Percentiles rank a stretch among this genome's conserved stretches.
phyloP scores from a whole-genome alignment of 2,888 invertebrate species.

The Rambutsinella grinnellia region DNA sequence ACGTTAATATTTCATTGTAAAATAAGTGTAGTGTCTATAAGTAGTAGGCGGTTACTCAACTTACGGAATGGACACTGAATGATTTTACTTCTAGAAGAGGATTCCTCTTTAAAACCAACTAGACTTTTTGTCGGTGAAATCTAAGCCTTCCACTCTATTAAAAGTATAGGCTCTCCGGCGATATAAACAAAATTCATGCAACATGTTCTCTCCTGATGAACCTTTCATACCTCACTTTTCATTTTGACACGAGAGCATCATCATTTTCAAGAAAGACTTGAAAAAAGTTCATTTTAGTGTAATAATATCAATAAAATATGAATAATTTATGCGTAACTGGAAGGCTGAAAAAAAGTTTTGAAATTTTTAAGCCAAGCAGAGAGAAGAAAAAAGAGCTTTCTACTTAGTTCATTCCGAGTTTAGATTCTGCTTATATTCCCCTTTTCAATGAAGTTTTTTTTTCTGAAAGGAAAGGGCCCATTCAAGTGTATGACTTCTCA shows the following conservation, averaged over 20 bases:
- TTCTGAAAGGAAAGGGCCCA: background rate
- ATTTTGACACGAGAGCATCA: too few species aligned
- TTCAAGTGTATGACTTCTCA: too few species aligned
- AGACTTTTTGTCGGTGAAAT: conserved; percentile 31
- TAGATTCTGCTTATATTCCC: background rate
- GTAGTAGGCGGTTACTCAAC: background rate
- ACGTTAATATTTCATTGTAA: conserved; percentile 12
- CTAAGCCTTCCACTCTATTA: too few species aligned
- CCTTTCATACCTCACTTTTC: too few species aligned
- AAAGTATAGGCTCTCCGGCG: too few species aligned
- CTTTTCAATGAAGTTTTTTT: background rate
- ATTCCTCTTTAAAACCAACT: background rate
- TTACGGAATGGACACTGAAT: conserved; percentile 6
- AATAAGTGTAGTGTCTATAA: background rate
- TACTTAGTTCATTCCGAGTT: too few species aligned
- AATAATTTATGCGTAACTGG: background rate
- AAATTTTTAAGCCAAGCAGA: too few species aligned
- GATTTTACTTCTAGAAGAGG: background rate
- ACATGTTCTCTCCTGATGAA: too few species aligned
- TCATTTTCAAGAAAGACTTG: too few species aligned
- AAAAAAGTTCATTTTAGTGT: too few species aligned
- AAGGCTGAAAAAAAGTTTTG: background rate
- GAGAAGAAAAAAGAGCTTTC: too few species aligned
- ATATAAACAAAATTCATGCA: too few species aligned
- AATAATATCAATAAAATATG: conserved; percentile 17